phyloP scores from a whole-genome alignment of 2,888 invertebrate species.

The Scaptomyza flava region DNA sequence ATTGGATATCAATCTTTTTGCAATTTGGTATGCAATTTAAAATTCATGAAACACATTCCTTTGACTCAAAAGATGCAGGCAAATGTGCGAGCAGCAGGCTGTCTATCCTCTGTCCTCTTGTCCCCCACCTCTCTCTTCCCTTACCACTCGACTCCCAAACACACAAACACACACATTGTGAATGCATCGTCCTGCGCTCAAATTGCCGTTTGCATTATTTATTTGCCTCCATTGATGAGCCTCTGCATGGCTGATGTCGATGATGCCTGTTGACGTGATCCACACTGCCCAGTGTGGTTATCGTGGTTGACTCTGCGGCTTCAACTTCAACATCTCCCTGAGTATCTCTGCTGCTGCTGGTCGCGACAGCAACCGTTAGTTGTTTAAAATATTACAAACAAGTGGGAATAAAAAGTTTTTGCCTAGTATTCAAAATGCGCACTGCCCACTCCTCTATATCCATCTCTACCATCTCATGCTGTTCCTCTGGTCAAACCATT shows the following conservation, averaged over 20 bases:
- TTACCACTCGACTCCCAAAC: neutral
- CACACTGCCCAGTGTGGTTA: slow-evolving; percentile 25
- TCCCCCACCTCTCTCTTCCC: neutral
- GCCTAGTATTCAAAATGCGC: slow-evolving; percentile 48
- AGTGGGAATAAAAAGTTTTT: slow-evolving; percentile 41
- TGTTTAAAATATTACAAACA: slow-evolving; percentile 75
- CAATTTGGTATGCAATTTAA: slow-evolving; percentile 83
- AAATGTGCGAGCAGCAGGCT: slow-evolving; percentile 60
- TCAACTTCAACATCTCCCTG: slow-evolving; percentile 8
- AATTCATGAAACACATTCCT: slow-evolving; percentile 83
- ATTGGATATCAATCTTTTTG: slow-evolving; percentile 83
- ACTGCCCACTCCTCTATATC: slow-evolving; percentile 7
- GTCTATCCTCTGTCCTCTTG: neutral
- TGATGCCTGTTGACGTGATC: slow-evolving; percentile 46
- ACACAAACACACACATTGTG: slow-evolving; percentile 13
- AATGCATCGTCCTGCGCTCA: slow-evolving; percentile 54
- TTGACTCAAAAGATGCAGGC: slow-evolving; percentile 81
- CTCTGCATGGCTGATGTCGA: slow-evolving; percentile 40
- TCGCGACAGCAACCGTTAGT: slow-evolving; percentile 61
- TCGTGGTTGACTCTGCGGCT: slow-evolving; percentile 36
- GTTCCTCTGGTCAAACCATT: slow-evolving; percentile 23
- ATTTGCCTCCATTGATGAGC: slow-evolving; percentile 77
- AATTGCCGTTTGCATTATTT: slow-evolving; percentile 81
- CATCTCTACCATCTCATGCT: slow-evolving; percentile 2
- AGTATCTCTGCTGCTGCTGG: slow-evolving; percentile 15